A percentile compares a stretch with the other conserved stretches of the same genome.
phyloP scores from a whole-genome alignment of 2,113 vertebrate genomes.

The Boulengeromyrus knoepffleri region DNA sequence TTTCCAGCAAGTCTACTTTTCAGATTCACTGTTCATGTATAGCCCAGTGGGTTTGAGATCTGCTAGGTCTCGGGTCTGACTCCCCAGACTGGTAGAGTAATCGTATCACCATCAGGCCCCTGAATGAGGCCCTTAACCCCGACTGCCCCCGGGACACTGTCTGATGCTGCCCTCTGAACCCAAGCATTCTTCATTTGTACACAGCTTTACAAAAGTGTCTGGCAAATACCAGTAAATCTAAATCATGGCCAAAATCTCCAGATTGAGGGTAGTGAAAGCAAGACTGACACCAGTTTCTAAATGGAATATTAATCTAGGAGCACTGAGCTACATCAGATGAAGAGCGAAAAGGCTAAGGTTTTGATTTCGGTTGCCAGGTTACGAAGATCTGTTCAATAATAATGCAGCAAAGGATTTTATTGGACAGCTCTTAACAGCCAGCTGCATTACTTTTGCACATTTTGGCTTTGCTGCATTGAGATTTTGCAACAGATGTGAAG shows the following conservation, averaged over 20 bases:
- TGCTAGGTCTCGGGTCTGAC: neutral
- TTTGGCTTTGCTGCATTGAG: neutral
- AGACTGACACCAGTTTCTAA: neutral
- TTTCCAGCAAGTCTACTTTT: neutral
- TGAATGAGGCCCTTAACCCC: neutral
- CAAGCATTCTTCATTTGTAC: neutral
- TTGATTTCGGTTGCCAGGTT: neutral
- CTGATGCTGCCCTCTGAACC: neutral
- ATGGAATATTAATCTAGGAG: neutral
- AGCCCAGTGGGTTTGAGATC: neutral
- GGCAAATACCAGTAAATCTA: neutral
- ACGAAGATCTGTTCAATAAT: neutral
- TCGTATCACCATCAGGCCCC: neutral
- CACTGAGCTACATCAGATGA: neutral
- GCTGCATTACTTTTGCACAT: neutral
- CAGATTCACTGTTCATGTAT: neutral
- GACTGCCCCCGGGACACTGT: neutral
- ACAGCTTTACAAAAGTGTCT: neutral
- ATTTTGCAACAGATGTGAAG: neutral
- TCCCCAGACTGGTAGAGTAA: neutral
- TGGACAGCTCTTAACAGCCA: neutral
- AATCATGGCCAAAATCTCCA: neutral
- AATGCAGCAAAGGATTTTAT: neutral
- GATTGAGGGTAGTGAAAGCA: neutral
- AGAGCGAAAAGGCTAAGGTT: neutral